A percentile compares a stretch with the other conserved stretches of the same genome.
Evolutionary conservation across 2,888 invertebrate species (phyloP).

Genomic region (Buathra laborator): DNA sequence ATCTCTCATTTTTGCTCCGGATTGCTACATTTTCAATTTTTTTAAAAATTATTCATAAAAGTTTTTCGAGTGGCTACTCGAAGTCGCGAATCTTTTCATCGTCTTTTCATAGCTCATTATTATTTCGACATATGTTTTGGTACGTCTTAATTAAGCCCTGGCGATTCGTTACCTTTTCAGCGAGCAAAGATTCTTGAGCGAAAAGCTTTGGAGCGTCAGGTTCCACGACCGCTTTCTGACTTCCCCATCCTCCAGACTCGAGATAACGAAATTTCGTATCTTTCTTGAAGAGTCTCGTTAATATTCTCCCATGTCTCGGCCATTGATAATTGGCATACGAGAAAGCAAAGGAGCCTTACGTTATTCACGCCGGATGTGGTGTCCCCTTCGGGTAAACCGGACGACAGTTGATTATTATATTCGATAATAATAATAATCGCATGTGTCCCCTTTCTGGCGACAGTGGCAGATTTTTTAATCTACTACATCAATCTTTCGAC

Average conservation of each 20-base stretch:
- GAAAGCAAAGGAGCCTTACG: constrained; percentile 13
- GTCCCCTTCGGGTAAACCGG: constrained; percentile 36
- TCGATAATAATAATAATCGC: constrained; percentile 68
- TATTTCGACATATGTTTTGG: background rate
- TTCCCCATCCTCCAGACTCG: constrained; percentile 3
- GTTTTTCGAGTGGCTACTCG: background rate
- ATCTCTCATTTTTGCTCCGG: constrained; percentile 9
- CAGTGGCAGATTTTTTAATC: constrained; percentile 62
- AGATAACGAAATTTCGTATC: constrained; percentile 46
- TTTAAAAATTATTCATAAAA: background rate
- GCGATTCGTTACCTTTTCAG: background rate
- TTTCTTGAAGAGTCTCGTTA: constrained; percentile 21
- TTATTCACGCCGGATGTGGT: constrained; percentile 60
- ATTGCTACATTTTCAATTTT: constrained; percentile 8
- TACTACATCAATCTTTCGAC: constrained; percentile 41
- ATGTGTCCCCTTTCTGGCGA: constrained; percentile 57
- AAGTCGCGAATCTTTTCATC: background rate
- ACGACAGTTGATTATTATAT: constrained; percentile 60
- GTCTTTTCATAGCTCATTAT: background rate
- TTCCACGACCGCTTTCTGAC: constrained; percentile 4
- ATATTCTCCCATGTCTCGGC: constrained; percentile 56
- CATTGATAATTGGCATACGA: constrained; percentile 47
- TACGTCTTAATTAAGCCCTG: background rate
- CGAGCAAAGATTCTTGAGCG: background rate
- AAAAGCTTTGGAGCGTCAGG: constrained; percentile 25